Evolutionary conservation across 2,797 vertebrate genomes (phyloP), one percentile per base, ranked within the genome.

Genomic region (Siniperca scherzeri): DNA sequence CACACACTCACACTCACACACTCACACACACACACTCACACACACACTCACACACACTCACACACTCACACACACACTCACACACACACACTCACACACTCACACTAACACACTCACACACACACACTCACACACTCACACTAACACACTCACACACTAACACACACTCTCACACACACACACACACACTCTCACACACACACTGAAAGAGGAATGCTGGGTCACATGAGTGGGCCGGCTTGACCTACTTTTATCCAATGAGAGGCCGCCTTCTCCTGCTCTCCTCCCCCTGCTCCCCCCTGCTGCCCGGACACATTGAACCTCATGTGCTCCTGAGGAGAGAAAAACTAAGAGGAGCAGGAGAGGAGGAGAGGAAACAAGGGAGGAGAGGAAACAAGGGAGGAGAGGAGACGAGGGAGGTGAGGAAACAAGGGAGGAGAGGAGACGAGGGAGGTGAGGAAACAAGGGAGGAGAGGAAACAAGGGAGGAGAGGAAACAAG

Each of bases 161-260:
- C n/a, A n/a, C n/a, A n/a, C n/a, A n/a, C n/a, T n/a, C n/a, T n/a
- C n/a, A n/a, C 73, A 17, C 76, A 57, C 61, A 46, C 68, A 42
- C 65, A 60, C 62, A 56, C 73, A 77, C 74, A 46, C 48, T 27
- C 62, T 44, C 60, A 66, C 69, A 74, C 64, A 22, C 66, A 22
- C n/a, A 44, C 56, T 66, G 71, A 69, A 16, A 70, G 19, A 66
- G 64, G 62, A 82, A 82, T 74, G 84, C 70, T 75, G 61, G 89
- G 80, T 95, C 94, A 95, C 89, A 90, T 92, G 92, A 93, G 27
- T 61, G 62, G 88, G 85, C 62, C 2, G 77, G 89, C 48, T 80
- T 96, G 95, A 96, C 95, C 94, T 95, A 95, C 85, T 94, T 96
- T 95, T 62, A 40, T 83, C 94, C 95, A 96, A 95, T 95, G 44